Conservation (phyloP, 2,888 invertebrate species). For the Rotaria macrura region DNA sequence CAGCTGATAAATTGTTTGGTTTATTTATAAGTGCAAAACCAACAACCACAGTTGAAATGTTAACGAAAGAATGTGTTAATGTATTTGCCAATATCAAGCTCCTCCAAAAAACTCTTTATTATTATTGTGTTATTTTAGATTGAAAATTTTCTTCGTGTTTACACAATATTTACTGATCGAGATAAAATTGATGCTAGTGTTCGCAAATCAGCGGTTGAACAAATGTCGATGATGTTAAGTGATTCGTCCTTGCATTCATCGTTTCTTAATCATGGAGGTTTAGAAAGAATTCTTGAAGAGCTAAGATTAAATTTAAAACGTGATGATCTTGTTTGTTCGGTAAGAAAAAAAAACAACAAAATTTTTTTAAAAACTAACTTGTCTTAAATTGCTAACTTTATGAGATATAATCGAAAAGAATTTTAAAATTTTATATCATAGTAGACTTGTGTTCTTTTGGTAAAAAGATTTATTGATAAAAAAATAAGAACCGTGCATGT, state of each 20-base stretch:
- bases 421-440: no score
- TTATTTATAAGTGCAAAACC: background rate
- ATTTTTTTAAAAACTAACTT: no score
- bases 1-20: constrained; percentile 12
- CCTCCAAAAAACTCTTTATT: background rate
- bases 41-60: background rate
- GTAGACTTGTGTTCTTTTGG: no score
- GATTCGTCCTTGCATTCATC: constrained; percentile 41
- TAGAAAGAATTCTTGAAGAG: constrained; percentile 39
- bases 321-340: constrained; percentile 2
- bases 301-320: constrained; percentile 38
- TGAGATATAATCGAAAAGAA: no score
- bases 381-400: no score
- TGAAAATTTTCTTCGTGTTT: constrained; percentile 11
- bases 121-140: background rate
- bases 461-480: no score
- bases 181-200: constrained; percentile 42
- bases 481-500: no score
- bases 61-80: background rate
- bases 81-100: background rate
- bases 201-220: constrained; percentile 45
- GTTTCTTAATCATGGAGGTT: constrained; percentile 41
- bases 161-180: background rate
- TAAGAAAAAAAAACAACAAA: background rate
- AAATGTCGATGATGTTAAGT: constrained; percentile 44